phyloP scores from a whole-genome alignment of 2,113 vertebrate genomes.

The Ahaetulla prasina region DNA sequence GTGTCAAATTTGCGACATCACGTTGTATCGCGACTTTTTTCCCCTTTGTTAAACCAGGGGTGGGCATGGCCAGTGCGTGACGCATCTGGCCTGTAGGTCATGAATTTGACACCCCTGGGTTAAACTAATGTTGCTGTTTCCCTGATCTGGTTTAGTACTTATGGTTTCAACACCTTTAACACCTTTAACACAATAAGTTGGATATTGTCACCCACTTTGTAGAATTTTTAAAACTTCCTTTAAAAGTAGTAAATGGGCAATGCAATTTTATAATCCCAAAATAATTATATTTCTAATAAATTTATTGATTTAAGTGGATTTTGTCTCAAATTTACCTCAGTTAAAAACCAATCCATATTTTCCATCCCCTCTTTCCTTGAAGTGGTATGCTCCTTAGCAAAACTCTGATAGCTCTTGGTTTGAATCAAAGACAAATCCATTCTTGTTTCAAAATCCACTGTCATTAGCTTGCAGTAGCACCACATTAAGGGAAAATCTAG shows the following conservation, averaged over 20 bases:
- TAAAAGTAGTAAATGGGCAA: neutral
- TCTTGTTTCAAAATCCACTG: conserved; percentile 13
- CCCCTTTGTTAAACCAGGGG: too few species aligned
- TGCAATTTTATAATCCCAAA: neutral
- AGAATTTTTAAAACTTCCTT: neutral
- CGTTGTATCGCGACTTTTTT: too few species aligned
- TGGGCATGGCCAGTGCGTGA: too few species aligned
- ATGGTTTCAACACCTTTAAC: neutral
- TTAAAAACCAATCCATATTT: neutral
- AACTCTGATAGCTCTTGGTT: conserved; percentile 5
- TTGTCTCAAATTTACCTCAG: neutral
- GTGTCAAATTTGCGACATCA: too few species aligned
- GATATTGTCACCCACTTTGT: neutral
- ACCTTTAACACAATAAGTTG: too few species aligned
- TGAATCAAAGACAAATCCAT: neutral
- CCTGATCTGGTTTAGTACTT: neutral
- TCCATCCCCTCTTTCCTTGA: neutral
- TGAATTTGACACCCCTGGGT: neutral
- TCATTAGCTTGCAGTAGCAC: neutral
- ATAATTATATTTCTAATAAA: neutral
- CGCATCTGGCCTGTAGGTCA: too few species aligned
- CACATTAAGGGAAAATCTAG: neutral
- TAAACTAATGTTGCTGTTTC: neutral
- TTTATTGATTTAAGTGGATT: neutral
- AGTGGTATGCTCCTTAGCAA: neutral